Conservation (phyloP, 2,888 invertebrate species). For the Meiosimyza decipiens region DNA sequence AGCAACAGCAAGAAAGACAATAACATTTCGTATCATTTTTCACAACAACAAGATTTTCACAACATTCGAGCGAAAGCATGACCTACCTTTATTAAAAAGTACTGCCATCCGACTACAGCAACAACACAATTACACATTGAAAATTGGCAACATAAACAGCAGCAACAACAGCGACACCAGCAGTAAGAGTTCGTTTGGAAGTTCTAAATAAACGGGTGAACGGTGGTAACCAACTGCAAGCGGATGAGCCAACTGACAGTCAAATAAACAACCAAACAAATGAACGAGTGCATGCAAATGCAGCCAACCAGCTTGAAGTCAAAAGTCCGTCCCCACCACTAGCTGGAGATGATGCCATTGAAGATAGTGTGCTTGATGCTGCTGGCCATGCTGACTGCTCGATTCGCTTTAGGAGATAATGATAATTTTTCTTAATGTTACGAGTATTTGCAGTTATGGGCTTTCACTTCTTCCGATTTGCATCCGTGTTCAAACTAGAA, state of each 20-base stretch:
- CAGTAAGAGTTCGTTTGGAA: constrained; percentile 24
- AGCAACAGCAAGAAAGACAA: constrained; percentile 20
- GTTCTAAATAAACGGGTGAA: constrained; percentile 21
- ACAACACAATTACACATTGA: neutral
- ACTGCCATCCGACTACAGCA: constrained; percentile 24
- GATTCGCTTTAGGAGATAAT: neutral
- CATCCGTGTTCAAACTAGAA: constrained; percentile 34
- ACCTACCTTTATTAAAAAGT: constrained; percentile 36
- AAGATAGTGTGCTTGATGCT: neutral
- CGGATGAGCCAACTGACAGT: constrained; percentile 5
- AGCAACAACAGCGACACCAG: constrained; percentile 5
- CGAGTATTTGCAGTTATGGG: constrained; percentile 9
- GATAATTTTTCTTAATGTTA: constrained; percentile 10
- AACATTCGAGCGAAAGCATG: constrained; percentile 34
- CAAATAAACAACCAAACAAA: constrained; percentile 14
- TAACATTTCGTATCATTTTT: constrained; percentile 18
- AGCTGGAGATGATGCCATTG: neutral
- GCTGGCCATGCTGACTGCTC: neutral
- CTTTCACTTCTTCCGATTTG: constrained; percentile 37
- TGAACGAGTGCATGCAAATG: constrained; percentile 5
- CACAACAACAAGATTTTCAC: constrained; percentile 25
- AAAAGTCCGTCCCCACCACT: neutral
- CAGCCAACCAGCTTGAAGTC: neutral
- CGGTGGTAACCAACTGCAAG: neutral
- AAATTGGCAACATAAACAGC: constrained; percentile 3